Percentiles rank a stretch among this genome's conserved stretches.
Evolutionary conservation across 2,797 vertebrate species (phyloP).

Genomic region (Bufotes viridis): DNA sequence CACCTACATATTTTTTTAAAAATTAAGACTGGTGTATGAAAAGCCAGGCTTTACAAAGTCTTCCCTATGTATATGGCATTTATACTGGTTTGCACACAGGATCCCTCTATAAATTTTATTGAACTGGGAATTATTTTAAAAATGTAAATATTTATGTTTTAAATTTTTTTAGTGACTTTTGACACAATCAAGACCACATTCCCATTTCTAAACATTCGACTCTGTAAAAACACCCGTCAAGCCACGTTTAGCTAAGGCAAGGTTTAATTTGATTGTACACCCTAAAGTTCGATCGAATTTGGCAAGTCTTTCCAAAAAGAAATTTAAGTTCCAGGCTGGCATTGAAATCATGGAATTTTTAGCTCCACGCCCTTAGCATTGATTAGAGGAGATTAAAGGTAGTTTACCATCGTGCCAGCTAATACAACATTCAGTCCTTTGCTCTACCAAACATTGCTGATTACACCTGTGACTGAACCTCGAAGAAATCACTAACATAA

Average conservation of each 20-base stretch:
- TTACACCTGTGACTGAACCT: slow-evolving; percentile 15
- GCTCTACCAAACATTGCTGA: not conserved
- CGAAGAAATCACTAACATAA: slow-evolving; percentile 2
- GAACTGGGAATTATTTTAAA: not conserved
- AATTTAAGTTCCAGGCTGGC: slow-evolving; percentile 12
- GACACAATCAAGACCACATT: not conserved
- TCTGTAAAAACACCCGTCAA: slow-evolving; percentile 7
- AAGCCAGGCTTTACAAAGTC: too few species aligned
- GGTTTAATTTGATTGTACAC: slow-evolving; percentile 17
- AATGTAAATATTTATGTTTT: not conserved
- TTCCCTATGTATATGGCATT: not conserved
- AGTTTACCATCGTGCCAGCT: slow-evolving; percentile 15
- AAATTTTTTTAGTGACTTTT: not conserved
- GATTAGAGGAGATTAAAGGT: not conserved
- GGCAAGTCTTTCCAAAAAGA: not conserved
- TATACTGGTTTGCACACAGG: not conserved
- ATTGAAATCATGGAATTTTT: not conserved
- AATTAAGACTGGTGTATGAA: too few species aligned
- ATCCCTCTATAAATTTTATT: not conserved
- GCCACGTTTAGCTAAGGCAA: not conserved
- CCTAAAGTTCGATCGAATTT: not conserved
- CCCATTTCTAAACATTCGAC: not conserved
- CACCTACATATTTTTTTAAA: too few species aligned
- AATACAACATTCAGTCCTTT: not conserved
- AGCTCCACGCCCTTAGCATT: not conserved